Base-by-base conservation (phyloP, 2,888 invertebrate species). In the Mystacides longicornis region DNA sequence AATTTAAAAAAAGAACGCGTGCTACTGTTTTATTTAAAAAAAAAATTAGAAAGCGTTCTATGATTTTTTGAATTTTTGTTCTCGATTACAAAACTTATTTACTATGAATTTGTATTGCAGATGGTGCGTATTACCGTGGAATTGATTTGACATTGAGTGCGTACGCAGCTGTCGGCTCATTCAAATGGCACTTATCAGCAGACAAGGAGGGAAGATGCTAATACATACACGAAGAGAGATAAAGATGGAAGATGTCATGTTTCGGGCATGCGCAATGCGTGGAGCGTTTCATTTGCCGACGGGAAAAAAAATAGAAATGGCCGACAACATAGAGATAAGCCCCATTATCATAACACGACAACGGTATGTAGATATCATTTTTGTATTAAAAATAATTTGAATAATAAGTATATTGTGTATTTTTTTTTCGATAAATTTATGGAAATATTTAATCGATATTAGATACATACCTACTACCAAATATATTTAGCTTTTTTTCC, bases 111-210 rank as follows among this genome's bases (percentile, higher is more conserved):
- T 37, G 16, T 37, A 7, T 37, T 37, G 37, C 37, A 37, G 37
- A 37, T 37, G 37, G 37, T 16, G 37, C 16, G 14, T 37, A 45
- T 21, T 45, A 45, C 20, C 20, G 19, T 20, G 54, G 60, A 60
- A 60, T 60, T 60, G 60, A 60, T 60, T 60, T 60, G 60, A 56
- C 60, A 60, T 60, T 58, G 60, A 56, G 23, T 50, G 57, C 55
- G 59, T 54, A 54, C 59, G 59, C 59, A 59, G 51, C 42, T 56
- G 58, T 48, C 43, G 19, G 52, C 42, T 53, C 55, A 55, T 58
- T 58, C 52, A 55, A 23, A 27, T 14, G 42, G 21, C 58, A 58
- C 33, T 58, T 58, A 58, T 55, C 31, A 27, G 46, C 51, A 49
- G 11, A 52, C 46, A 52, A 50, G 33, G 49, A 47, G 3, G 16